Evolutionary conservation across 2,797 vertebrate genomes (phyloP).

Genomic region (Propithecus deckenii): DNA sequence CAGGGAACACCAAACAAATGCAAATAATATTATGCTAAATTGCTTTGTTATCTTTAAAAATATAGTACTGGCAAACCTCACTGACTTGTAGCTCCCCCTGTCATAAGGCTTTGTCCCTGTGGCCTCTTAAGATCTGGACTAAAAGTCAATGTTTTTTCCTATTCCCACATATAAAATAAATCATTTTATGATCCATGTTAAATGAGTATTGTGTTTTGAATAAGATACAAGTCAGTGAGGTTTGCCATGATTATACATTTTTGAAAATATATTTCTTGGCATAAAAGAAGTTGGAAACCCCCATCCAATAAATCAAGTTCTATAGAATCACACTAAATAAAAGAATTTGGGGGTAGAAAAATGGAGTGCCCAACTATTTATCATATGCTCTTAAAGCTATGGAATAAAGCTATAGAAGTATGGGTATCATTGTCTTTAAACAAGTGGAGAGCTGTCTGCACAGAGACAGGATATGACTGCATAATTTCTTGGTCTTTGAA

Average conservation of each 20-base stretch:
- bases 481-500: slow-evolving; percentile 73
- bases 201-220: not conserved
- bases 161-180: not conserved
- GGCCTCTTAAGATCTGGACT: not conserved
- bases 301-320: not conserved
- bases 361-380: slow-evolving; percentile 72
- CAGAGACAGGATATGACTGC: slow-evolving; percentile 78
- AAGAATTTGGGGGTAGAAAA: slow-evolving; percentile 59
- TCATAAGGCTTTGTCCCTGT: not conserved
- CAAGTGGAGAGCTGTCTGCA: slow-evolving; percentile 77
- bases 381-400: slow-evolving; percentile 75
- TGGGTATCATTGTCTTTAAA: slow-evolving; percentile 80
- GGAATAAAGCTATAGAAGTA: slow-evolving; percentile 74
- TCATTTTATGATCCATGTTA: not conserved
- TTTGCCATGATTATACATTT: not conserved
- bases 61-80: not conserved
- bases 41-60: not conserved
- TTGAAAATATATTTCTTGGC: not conserved
- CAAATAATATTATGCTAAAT: not conserved
- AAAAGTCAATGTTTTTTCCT: not conserved
- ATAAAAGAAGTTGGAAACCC: not conserved
- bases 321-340: slow-evolving; percentile 32
- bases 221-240: not conserved
- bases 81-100: not conserved
- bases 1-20: not conserved